A percentile compares a stretch with the other conserved stretches of the same genome.
These are phyloP conservation scores for Labia minor DNA, from an alignment of 2,888 invertebrate species.

Conservation along the genomic window DNA sequence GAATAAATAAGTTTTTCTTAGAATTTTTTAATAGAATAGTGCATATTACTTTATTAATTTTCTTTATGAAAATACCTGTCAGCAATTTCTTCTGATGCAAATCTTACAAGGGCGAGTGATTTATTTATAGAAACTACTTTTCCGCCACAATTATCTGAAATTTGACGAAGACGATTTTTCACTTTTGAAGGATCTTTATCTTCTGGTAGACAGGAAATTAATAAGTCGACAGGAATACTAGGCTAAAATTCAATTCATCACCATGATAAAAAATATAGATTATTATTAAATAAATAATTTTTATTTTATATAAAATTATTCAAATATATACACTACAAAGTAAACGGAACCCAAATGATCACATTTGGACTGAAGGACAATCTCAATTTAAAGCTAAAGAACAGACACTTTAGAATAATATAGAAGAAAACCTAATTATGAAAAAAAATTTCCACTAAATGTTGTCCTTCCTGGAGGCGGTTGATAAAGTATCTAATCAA, in stretches of 20 bases:
- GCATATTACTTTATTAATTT: too few species aligned
- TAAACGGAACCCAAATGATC: too few species aligned
- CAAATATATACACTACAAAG: conserved; percentile 25
- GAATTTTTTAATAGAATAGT: too few species aligned
- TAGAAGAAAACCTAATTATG: too few species aligned
- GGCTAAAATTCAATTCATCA: conserved; percentile 31
- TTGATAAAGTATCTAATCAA: too few species aligned
- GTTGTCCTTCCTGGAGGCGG: too few species aligned
- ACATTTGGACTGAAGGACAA: too few species aligned
- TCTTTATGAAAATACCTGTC: conserved; percentile 48
- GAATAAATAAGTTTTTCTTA: too few species aligned
- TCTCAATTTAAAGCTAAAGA: too few species aligned
- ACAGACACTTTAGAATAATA: too few species aligned
- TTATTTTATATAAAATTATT: too few species aligned
- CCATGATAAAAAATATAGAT: conserved; percentile 26
- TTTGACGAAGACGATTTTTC: conserved; percentile 50
- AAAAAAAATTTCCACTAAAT: too few species aligned
- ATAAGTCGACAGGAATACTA: conserved; percentile 43
- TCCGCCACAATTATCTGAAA: conserved; percentile 74
- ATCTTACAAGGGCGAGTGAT: conserved; percentile 55
- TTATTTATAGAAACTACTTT: conserved; percentile 53
- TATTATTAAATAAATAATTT: conserved; percentile 22
- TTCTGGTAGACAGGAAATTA: conserved; percentile 56
- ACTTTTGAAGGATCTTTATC: conserved; percentile 47
- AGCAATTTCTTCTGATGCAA: conserved; percentile 58